These are phyloP conservation scores for Xenopus petersii DNA, from an alignment of 2,797 vertebrate species.

Conservation along the genomic window DNA sequence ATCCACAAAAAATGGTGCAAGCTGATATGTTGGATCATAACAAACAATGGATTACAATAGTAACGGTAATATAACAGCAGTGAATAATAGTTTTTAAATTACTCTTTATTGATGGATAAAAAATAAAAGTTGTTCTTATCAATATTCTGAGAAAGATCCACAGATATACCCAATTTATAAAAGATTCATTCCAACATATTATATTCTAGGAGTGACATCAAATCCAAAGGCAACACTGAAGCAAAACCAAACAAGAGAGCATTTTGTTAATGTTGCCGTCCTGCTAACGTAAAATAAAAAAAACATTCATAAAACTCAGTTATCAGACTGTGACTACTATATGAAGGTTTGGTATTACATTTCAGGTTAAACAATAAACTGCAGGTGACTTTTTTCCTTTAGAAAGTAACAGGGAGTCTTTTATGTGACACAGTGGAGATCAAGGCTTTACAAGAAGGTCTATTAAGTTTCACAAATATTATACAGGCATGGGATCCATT, in stretches of 20 bases:
- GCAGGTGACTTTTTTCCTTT: constrained; percentile 61
- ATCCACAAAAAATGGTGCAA: too few species aligned
- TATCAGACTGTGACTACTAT: constrained; percentile 40
- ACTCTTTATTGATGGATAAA: too few species aligned
- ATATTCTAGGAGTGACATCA: constrained; percentile 1
- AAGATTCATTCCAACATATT: constrained; percentile 16
- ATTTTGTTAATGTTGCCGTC: constrained; percentile 25
- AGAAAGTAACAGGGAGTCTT: constrained; percentile 43
- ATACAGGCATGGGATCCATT: too few species aligned
- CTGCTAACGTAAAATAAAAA: constrained; percentile 51
- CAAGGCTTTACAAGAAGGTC: too few species aligned
- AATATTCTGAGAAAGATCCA: background rate
- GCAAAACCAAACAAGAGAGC: constrained; percentile 24
- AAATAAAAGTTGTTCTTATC: background rate
- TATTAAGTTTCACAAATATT: too few species aligned
- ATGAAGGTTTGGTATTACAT: constrained; percentile 42
- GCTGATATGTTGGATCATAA: too few species aligned
- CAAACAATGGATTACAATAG: too few species aligned
- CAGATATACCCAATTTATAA: constrained; percentile 52
- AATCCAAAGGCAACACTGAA: background rate
- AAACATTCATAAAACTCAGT: constrained; percentile 42
- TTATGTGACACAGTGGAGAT: too few species aligned
- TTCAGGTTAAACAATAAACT: constrained; percentile 51
- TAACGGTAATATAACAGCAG: too few species aligned
- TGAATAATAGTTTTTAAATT: too few species aligned